A percentile compares a stretch with the other conserved stretches of the same genome.
phyloP scores from a whole-genome alignment of 2,113 vertebrate genomes.

The Dipodomys merriami region DNA sequence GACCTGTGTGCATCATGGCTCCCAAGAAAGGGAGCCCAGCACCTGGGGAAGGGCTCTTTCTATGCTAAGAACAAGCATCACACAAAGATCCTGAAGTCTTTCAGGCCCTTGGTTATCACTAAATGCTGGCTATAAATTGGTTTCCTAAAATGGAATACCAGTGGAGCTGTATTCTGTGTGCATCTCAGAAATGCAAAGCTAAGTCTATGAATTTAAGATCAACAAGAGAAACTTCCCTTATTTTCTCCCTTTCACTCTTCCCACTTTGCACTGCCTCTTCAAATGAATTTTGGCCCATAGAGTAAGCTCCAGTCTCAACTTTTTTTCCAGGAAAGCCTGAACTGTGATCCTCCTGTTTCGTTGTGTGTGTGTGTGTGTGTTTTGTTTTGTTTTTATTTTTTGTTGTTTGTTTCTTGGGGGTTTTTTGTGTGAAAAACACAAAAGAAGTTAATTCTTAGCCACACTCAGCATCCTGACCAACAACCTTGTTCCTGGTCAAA shows the following conservation, averaged over 20 bases:
- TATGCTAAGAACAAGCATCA: neutral
- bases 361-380: no score
- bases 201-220: neutral
- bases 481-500: neutral
- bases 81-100: neutral
- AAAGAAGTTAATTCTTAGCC: neutral
- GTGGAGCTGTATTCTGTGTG: fast-evolving
- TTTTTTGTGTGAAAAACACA: no score
- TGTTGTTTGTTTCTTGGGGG: no score
- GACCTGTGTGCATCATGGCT: neutral
- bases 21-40: neutral
- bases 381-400: no score
- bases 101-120: neutral
- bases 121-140: neutral
- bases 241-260: no score
- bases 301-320: neutral
- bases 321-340: no score
- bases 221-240: neutral
- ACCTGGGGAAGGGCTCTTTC: neutral
- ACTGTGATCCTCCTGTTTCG: no score
- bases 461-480: neutral
- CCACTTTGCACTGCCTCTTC: neutral
- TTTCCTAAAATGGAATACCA: neutral
- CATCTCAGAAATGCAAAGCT: neutral
- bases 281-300: neutral